Evolutionary conservation across 2,797 vertebrate species (phyloP).

Genomic region (Lophotriccus pileatus): DNA sequence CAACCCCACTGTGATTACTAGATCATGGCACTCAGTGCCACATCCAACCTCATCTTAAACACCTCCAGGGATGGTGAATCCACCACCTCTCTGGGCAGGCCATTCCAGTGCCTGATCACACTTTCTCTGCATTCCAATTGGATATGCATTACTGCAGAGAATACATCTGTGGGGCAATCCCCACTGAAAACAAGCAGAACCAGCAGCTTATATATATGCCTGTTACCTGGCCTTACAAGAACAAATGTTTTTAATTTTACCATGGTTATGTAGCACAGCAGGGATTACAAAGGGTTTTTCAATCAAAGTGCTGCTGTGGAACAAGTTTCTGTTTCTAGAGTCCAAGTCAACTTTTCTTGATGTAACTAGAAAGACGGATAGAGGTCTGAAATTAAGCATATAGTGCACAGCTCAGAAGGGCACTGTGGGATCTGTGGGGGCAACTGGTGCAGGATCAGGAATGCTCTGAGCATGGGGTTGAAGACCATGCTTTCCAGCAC

Average conservation of each 20-base stretch:
- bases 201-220: not conserved
- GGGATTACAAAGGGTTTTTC: not conserved
- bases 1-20: too few relatives aligned
- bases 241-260: conserved; percentile 1
- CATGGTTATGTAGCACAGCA: not conserved
- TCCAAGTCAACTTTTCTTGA: not conserved
- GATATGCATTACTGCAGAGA: not conserved
- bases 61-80: too few relatives aligned
- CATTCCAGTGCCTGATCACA: too few relatives aligned
- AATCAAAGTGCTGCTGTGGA: not conserved
- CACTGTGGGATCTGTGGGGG: not conserved
- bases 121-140: not conserved
- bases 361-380: not conserved
- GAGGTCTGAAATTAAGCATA: not conserved
- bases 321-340: not conserved
- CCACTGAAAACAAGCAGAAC: not conserved
- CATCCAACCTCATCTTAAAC: too few relatives aligned
- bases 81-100: too few relatives aligned
- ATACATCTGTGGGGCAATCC: not conserved
- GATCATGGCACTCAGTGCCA: too few relatives aligned
- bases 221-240: not conserved
- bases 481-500: not conserved
- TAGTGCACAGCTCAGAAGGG: not conserved
- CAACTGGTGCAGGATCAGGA: not conserved
- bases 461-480: not conserved